phyloP scores from a whole-genome alignment of 2,888 invertebrate species.

The Cremastinae sp. region DNA sequence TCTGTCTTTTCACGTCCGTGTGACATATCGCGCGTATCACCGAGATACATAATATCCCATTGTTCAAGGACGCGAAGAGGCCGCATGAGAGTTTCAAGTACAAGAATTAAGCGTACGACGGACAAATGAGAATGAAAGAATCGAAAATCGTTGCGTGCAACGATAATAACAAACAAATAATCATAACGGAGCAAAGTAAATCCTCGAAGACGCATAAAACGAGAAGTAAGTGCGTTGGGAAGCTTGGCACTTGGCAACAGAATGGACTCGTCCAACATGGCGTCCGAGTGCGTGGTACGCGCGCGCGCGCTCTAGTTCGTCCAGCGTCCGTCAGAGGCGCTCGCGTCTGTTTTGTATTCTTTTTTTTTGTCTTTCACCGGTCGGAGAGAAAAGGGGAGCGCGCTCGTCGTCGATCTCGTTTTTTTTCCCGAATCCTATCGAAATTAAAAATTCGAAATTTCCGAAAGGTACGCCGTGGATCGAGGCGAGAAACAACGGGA shows the following conservation, averaged over 20 bases:
- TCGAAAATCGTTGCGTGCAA: not conserved
- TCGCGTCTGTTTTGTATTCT: not conserved
- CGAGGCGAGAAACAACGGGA: not conserved
- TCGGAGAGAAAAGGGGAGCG: not conserved
- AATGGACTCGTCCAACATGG: conserved; percentile 80
- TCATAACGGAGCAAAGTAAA: conserved; percentile 53
- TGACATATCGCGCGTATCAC: conserved; percentile 39
- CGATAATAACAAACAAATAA: conserved; percentile 20
- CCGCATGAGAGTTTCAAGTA: not conserved
- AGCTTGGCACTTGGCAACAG: conserved; percentile 65
- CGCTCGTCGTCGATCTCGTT: not conserved
- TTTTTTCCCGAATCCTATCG: conserved; percentile 5
- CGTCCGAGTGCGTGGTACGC: conserved; percentile 47
- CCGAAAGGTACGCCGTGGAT: not conserved
- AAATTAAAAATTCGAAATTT: not conserved
- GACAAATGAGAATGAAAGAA: conserved; percentile 11
- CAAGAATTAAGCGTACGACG: conserved; percentile 5
- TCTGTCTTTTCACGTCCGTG: conserved; percentile 30
- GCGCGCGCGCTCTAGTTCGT: conserved; percentile 25
- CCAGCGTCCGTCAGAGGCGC: conserved; percentile 18
- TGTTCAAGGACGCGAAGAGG: conserved; percentile 44
- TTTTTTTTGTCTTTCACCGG: conserved; percentile 15
- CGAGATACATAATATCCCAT: conserved; percentile 30
- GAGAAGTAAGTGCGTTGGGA: conserved; percentile 27
- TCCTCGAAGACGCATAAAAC: not conserved